Conservation (phyloP, 2,888 invertebrate species). For the Operophtera brumata region DNA sequence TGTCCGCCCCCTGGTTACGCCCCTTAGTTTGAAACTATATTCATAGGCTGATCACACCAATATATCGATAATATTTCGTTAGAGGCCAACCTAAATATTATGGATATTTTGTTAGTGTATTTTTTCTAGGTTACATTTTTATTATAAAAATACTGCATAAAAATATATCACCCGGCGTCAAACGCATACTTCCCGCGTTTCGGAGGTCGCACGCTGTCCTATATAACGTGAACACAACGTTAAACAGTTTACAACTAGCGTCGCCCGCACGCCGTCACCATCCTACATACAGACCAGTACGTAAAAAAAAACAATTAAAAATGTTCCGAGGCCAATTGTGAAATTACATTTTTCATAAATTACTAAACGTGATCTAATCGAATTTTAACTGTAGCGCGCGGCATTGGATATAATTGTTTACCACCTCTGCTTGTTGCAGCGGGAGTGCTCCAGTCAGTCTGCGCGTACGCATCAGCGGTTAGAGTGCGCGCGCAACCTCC, state of each 20-base stretch:
- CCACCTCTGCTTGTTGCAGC: conserved; percentile 71
- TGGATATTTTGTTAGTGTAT: too few relatives aligned
- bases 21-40: too few relatives aligned
- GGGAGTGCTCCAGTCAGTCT: conserved; percentile 60
- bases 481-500: conserved; percentile 53
- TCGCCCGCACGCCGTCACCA: conserved; percentile 68
- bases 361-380: conserved; percentile 54
- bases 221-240: conserved; percentile 69
- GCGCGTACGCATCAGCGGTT: conserved; percentile 57
- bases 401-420: conserved; percentile 55
- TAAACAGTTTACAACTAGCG: conserved; percentile 66
- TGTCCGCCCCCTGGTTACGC: too few relatives aligned
- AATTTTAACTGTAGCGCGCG: conserved; percentile 40
- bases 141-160: conserved; percentile 12
- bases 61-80: too few relatives aligned
- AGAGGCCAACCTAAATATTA: too few relatives aligned
- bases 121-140: neutral
- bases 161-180: conserved; percentile 11
- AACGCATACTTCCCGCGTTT: conserved; percentile 55
- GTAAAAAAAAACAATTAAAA: conserved; percentile 54
- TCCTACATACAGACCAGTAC: conserved; percentile 57
- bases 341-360: conserved; percentile 40
- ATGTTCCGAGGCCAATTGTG: conserved; percentile 34
- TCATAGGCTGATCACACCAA: too few relatives aligned
- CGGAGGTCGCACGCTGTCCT: conserved; percentile 74